Percentiles rank a stretch among this genome's conserved stretches.
Evolutionary conservation across 2,888 invertebrate species (phyloP).

Genomic region (Chorisops tibialis): DNA sequence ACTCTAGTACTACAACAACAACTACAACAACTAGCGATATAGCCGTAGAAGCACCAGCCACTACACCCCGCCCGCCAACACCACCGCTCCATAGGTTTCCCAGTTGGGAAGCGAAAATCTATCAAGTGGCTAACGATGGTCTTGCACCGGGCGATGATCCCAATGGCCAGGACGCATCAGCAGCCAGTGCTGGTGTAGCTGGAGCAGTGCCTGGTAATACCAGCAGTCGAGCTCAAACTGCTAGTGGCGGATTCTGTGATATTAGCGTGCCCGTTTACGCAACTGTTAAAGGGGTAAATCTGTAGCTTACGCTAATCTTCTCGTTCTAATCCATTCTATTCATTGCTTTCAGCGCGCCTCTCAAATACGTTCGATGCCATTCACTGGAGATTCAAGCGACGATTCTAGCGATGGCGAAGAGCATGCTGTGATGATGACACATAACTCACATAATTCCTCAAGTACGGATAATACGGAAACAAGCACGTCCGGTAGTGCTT

Average conservation of each 20-base stretch:
- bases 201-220: conserved; percentile 49
- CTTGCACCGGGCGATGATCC: conserved; percentile 52
- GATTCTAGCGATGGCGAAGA: conserved; percentile 93
- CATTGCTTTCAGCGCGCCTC: conserved; percentile 70
- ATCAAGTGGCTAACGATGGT: conserved; percentile 73
- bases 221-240: conserved; percentile 46
- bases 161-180: conserved; percentile 44
- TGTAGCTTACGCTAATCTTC: neutral
- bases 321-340: neutral
- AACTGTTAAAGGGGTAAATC: conserved; percentile 83
- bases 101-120: conserved; percentile 95
- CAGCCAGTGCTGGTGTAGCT: conserved; percentile 51
- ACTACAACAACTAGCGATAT: conserved; percentile 47
- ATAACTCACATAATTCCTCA: conserved; percentile 52
- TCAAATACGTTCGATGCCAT: conserved; percentile 93
- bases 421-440: conserved; percentile 51
- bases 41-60: conserved; percentile 39
- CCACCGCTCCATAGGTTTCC: conserved; percentile 89
- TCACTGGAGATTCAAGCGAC: conserved; percentile 91
- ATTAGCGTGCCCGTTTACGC: conserved; percentile 93
- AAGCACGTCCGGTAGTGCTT: conserved; percentile 62
- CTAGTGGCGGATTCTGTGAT: conserved; percentile 80
- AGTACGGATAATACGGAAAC: conserved; percentile 60
- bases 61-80: conserved; percentile 69
- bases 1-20: conserved; percentile 56